A percentile compares a stretch with the other conserved stretches of the same genome.
phyloP scores from a whole-genome alignment of 2,113 vertebrate genomes.

The Phrynosoma blainvillii region DNA sequence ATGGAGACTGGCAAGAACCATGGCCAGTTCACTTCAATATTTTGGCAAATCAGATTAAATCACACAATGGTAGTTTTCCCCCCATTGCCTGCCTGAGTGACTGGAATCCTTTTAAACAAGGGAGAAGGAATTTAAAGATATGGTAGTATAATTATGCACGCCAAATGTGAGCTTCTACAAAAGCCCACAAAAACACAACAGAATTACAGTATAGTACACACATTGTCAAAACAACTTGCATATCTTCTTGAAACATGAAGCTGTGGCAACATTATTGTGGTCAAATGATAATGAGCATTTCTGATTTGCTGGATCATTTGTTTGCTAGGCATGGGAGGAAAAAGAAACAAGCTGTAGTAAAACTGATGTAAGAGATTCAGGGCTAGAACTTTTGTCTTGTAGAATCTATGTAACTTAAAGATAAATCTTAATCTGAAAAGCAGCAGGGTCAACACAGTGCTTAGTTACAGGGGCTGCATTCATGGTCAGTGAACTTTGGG shows the following conservation, averaged over 20 bases:
- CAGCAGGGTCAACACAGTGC: neutral
- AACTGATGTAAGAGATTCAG: neutral
- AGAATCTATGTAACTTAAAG: neutral
- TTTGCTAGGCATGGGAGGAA: neutral
- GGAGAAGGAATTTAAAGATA: neutral
- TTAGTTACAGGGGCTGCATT: neutral
- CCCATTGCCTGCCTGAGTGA: neutral
- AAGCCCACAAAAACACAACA: neutral
- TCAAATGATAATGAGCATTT: neutral
- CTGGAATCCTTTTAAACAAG: neutral
- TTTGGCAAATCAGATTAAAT: neutral
- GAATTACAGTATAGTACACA: neutral
- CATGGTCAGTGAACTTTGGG: conserved; percentile 10
- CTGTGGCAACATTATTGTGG: neutral
- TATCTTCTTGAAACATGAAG: neutral
- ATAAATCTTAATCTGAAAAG: conserved; percentile 22
- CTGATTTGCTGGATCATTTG: neutral
- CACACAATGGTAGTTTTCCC: neutral
- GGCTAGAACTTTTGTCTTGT: neutral
- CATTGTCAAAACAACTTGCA: conserved; percentile 3
- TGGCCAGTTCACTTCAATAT: neutral
- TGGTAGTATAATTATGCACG: neutral
- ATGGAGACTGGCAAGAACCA: neutral
- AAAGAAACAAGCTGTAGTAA: neutral
- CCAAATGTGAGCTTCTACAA: neutral